Evolutionary conservation across 2,888 invertebrate species (phyloP), one percentile per base, ranked within the genome.

Genomic region (Scrobipalpa atriplicella): DNA sequence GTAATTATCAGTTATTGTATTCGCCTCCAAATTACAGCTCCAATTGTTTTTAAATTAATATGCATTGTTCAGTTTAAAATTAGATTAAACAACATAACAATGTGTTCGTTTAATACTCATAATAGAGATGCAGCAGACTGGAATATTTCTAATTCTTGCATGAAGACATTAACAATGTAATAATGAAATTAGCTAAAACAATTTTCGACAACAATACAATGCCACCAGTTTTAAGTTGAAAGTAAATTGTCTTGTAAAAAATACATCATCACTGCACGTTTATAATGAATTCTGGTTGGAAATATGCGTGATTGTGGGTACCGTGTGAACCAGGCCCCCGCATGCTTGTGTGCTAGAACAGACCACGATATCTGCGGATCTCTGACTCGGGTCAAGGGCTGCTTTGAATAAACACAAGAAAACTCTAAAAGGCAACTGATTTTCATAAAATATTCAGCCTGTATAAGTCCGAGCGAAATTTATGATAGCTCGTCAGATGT

Each of bases 1-100:
- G 68, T 79, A 90, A 90, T 90, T 88, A 87, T 78, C 78, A 77
- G 51, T 78, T 79, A 88, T 90, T 89, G 90, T 90, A 78, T 80
- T 74, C 74, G 73, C 70, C 73, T 77, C 78, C 73, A 75, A 80
- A 81, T 78, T 79, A 74, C 82, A 56, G 47, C 81, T 78, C 73
- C 78, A 78, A 82, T 84, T 85, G 80, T 85, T 74, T 79, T 83
- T n/a, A 58, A 58, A 58, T 80, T 82, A 47, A 19, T 10, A 36
- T 9, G 38, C 11, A 58, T 60, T 39, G 58, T 58, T 47, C 56
- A 8, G 41, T 41, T 61, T 41, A 13, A 39, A 41, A 61, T 10
- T 61, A 41, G 9, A n/a, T n/a, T 36, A 29, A 38, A 58, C 8
- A n/a, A 52, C n/a, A 38, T 52, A 38, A 52, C 36, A 13, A 21